phyloP scores from a whole-genome alignment of 2,888 invertebrate genomes.

The Melipona beecheii region DNA sequence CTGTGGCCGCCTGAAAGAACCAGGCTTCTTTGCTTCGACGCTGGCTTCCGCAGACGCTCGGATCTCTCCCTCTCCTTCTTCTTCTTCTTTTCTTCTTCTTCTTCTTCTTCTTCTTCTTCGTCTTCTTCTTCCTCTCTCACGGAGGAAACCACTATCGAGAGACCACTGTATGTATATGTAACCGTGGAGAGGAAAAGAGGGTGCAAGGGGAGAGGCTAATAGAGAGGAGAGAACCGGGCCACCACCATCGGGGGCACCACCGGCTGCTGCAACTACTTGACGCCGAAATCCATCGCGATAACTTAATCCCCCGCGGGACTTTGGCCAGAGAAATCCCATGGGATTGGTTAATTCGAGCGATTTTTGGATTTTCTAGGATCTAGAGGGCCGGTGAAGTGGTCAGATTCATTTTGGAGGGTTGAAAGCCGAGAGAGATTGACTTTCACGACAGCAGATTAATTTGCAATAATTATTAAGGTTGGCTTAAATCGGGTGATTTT shows the following conservation, averaged over 20 bases:
- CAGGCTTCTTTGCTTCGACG: slow-evolving; percentile 63
- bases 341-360: neutral
- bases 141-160: slow-evolving; percentile 32
- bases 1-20: slow-evolving; percentile 55
- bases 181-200: neutral
- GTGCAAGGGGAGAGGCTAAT: slow-evolving; percentile 62
- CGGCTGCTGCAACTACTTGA: slow-evolving; percentile 74
- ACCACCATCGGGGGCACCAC: neutral
- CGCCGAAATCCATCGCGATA: slow-evolving; percentile 80
- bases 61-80: slow-evolving; percentile 11
- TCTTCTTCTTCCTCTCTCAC: slow-evolving; percentile 27
- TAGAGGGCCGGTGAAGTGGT: neutral
- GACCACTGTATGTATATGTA: neutral
- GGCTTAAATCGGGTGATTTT: neutral
- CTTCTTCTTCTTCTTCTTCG: slow-evolving; percentile 1
- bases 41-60: slow-evolving; percentile 66
- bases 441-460: neutral
- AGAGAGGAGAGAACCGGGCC: slow-evolving; percentile 46
- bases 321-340: neutral
- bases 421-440: neutral
- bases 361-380: neutral
- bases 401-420: neutral
- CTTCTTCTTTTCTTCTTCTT: slow-evolving; percentile 13
- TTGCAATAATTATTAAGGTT: accelerated
- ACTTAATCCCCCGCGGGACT: slow-evolving; percentile 68